Conservation (phyloP, 2,113 vertebrate genomes). For the Centropristis striata region DNA sequence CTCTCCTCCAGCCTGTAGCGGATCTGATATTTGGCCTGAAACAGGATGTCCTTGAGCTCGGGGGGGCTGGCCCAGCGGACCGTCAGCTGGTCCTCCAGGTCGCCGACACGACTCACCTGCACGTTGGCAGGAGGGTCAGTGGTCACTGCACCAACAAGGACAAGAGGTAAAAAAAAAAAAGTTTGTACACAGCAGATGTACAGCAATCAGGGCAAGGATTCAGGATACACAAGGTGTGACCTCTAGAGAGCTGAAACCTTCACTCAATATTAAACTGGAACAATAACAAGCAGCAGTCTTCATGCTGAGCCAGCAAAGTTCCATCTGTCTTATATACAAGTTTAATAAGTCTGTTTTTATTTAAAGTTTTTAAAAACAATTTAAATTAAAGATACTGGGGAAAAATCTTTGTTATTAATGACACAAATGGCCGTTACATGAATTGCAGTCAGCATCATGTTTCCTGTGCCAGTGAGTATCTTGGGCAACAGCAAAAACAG, state of each 20-base stretch:
- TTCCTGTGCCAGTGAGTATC: no score
- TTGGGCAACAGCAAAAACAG: no score
- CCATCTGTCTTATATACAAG: background rate
- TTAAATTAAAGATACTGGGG: no score
- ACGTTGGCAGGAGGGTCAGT: constrained; percentile 93
- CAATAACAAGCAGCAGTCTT: background rate
- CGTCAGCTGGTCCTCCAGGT: constrained; percentile 95
- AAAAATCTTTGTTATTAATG: no score
- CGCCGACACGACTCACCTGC: constrained; percentile 92
- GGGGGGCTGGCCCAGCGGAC: constrained; percentile 94
- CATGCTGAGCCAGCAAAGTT: background rate
- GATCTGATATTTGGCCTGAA: constrained; percentile 98
- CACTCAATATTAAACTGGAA: background rate
- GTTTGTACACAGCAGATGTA: constrained; percentile 14
- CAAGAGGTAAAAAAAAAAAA: background rate
- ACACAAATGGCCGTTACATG: no score
- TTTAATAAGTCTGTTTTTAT: no score
- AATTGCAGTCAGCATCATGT: no score
- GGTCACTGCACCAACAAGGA: constrained; percentile 87
- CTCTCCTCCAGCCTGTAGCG: constrained; percentile 96
- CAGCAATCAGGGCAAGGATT: background rate
- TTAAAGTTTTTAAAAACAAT: no score
- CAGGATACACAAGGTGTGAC: background rate
- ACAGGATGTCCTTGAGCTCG: constrained; percentile 94
- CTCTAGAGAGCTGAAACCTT: background rate